Percentiles rank a stretch among this genome's conserved stretches.
phyloP scores from a whole-genome alignment of 2,888 invertebrate genomes.

The Sepiola atlantica region DNA sequence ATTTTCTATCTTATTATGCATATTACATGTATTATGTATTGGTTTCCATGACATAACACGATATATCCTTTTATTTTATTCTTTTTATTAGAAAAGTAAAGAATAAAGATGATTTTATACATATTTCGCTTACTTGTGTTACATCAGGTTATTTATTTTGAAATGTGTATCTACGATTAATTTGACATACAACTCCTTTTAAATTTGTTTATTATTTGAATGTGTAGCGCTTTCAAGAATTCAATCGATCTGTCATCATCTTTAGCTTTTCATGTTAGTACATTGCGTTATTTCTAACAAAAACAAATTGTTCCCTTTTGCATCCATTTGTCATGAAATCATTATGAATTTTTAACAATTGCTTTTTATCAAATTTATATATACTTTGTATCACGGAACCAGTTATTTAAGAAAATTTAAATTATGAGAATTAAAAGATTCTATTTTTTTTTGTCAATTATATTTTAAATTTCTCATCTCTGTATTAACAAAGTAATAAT shows the following conservation, averaged over 20 bases:
- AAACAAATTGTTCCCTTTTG: not conserved
- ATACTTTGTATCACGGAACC: not conserved
- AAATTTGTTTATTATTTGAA: no score
- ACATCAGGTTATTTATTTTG: not conserved
- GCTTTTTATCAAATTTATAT: not conserved
- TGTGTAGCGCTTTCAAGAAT: not conserved
- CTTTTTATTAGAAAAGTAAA: no score
- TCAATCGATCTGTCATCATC: not conserved
- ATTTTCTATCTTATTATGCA: no score
- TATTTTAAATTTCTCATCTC: not conserved
- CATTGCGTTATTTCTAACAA: not conserved
- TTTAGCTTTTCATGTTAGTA: not conserved
- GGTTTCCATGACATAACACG: not conserved
- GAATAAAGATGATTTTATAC: not conserved
- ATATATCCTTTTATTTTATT: no score
- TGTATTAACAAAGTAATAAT: no score
- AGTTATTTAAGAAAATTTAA: not conserved
- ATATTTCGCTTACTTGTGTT: not conserved
- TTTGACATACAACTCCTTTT: no score
- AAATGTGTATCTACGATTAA: not conserved
- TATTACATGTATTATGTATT: not conserved
- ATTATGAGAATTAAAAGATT: not conserved
- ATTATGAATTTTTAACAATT: no score
- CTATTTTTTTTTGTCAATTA: not conserved
- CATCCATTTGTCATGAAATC: not conserved